Evolutionary conservation across 2,888 invertebrate species (phyloP).

Genomic region (Tridacna gigas): DNA sequence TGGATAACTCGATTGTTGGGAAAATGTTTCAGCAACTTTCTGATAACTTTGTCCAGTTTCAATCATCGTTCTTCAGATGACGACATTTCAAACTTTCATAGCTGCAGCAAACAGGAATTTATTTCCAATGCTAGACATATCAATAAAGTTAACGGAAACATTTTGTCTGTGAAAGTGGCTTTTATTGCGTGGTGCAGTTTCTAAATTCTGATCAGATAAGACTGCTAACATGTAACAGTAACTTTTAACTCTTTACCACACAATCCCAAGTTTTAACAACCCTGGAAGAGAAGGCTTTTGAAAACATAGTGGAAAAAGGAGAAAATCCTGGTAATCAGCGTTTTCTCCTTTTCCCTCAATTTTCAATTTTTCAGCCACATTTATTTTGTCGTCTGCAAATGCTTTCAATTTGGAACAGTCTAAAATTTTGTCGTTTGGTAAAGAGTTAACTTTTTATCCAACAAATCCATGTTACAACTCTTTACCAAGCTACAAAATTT

Average conservation of each 20-base stretch:
- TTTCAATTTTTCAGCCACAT: no score
- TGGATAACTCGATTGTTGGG: constrained; percentile 5
- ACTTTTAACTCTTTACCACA: background rate
- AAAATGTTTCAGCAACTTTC: constrained; percentile 1
- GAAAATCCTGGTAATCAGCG: no score
- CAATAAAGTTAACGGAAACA: background rate
- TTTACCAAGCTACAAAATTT: no score
- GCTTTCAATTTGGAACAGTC: no score
- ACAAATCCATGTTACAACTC: no score
- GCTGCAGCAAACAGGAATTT: background rate
- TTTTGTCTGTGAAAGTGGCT: background rate
- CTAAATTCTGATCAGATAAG: constrained; percentile 21
- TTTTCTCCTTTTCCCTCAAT: no score
- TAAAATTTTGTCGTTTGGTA: no score
- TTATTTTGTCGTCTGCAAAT: no score
- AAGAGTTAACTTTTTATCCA: no score
- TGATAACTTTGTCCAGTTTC: background rate
- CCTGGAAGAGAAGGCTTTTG: no score
- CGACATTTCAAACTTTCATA: background rate
- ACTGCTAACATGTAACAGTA: constrained; percentile 4
- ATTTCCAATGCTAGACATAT: background rate
- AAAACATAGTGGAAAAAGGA: no score
- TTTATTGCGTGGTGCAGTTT: constrained; percentile 16
- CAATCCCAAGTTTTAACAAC: no score
- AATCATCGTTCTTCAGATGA: background rate